phyloP scores from a whole-genome alignment of 1,140 invertebrate species.

The Charaxes varanes region DNA sequence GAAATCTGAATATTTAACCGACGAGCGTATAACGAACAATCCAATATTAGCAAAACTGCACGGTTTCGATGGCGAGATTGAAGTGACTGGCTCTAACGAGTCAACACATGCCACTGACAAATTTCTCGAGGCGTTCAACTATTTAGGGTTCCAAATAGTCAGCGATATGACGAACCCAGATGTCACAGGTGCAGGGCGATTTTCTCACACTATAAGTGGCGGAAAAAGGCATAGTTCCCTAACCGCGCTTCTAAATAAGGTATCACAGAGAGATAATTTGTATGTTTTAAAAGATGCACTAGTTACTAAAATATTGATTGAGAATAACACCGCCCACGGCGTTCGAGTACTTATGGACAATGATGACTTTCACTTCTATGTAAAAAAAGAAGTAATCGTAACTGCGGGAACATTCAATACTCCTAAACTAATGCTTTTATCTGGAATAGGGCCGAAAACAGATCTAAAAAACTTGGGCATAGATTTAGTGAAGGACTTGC shows the following conservation, averaged over 20 bases:
- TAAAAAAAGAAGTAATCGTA: slow-evolving; percentile 73
- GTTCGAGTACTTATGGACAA: slow-evolving; percentile 47
- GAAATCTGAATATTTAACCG: slow-evolving; percentile 50
- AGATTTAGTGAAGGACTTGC: slow-evolving; percentile 73
- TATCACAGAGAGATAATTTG: slow-evolving; percentile 78
- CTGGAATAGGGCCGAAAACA: slow-evolving; percentile 61
- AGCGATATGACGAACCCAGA: slow-evolving; percentile 51
- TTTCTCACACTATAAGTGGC: slow-evolving; percentile 47
- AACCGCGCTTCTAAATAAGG: slow-evolving; percentile 61
- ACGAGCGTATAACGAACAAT: slow-evolving; percentile 41
- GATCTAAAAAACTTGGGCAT: slow-evolving; percentile 64
- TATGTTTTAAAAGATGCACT: slow-evolving; percentile 77
- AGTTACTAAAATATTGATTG: slow-evolving; percentile 67
- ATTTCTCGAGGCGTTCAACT: slow-evolving; percentile 42
- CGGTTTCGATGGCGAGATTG: slow-evolving; percentile 44
- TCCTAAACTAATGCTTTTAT: slow-evolving; percentile 67
- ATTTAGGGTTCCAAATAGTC: slow-evolving; percentile 42
- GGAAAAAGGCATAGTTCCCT: slow-evolving; percentile 45
- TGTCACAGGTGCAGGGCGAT: slow-evolving; percentile 45
- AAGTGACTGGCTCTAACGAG: slow-evolving; percentile 36
- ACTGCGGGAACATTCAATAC: slow-evolving; percentile 75
- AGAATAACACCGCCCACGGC: slow-evolving; percentile 42
- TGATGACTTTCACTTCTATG: slow-evolving; percentile 43
- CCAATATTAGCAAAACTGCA: slow-evolving; percentile 36
- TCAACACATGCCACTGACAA: slow-evolving; percentile 27